Evolutionary conservation across 2,888 invertebrate genomes (phyloP).

Genomic region (Nasonia oneida): DNA sequence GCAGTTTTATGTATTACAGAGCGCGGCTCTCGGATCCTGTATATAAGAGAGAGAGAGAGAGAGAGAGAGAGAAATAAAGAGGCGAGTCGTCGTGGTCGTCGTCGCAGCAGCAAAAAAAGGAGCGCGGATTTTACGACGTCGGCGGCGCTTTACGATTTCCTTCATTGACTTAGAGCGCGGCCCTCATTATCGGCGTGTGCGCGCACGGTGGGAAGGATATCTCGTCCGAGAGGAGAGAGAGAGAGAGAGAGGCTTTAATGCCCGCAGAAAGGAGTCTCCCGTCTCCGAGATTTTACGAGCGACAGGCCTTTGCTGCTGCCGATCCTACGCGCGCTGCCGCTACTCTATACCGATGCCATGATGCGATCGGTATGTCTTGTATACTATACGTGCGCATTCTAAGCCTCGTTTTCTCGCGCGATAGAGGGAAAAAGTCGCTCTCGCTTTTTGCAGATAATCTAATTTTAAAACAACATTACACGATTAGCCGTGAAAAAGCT

Average conservation of each 20-base stretch:
- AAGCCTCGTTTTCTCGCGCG: not conserved
- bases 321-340: not conserved
- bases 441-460: not conserved
- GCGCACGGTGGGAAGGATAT: constrained; percentile 5
- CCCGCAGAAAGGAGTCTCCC: constrained; percentile 46
- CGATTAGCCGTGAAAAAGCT: not conserved
- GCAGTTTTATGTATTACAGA: constrained; percentile 14
- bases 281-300: constrained; percentile 63
- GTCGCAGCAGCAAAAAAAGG: constrained; percentile 19
- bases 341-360: not conserved
- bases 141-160: constrained; percentile 68
- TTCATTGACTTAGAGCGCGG: constrained; percentile 66
- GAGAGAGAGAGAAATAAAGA: constrained; percentile 62
- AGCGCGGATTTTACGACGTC: constrained; percentile 66
- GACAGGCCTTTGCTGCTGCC: constrained; percentile 25
- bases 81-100: constrained; percentile 20
- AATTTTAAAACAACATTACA: not conserved
- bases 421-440: not conserved
- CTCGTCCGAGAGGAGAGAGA: constrained; percentile 51
- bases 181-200: constrained; percentile 64
- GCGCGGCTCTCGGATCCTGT: not conserved
- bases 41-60: not conserved
- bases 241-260: constrained; percentile 50
- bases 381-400: not conserved
- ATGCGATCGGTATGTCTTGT: not conserved